These are phyloP conservation scores for Tragopan temminckii DNA, from an alignment of 2,797 vertebrate species.

Conservation along the genomic window DNA sequence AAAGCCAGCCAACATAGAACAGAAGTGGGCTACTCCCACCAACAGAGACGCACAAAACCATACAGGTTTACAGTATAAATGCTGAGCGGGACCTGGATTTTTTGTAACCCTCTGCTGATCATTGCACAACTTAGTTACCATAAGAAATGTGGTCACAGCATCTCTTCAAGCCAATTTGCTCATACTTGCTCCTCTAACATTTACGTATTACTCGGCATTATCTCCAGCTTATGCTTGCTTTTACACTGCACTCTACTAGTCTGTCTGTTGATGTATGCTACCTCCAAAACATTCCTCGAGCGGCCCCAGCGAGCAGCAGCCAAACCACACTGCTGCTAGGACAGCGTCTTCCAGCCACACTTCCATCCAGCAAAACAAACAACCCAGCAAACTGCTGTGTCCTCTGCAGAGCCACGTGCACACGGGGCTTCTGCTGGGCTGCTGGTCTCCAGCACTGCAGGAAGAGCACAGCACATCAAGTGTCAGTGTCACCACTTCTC, in stretches of 20 bases:
- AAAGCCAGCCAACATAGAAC: background rate
- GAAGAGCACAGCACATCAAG: background rate
- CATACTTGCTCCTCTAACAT: background rate
- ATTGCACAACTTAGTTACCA: background rate
- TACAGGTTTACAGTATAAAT: background rate
- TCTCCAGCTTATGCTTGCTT: background rate
- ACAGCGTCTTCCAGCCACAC: background rate
- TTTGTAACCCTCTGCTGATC: background rate
- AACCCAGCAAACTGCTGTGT: background rate
- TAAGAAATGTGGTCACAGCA: background rate
- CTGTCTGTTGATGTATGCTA: background rate
- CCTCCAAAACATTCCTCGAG: background rate
- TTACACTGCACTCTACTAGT: background rate
- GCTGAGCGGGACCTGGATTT: background rate
- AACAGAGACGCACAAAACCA: background rate
- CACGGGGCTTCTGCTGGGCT: background rate
- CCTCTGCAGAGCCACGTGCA: background rate
- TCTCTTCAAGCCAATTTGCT: background rate
- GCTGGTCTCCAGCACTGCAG: accelerated
- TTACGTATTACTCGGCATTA: background rate
- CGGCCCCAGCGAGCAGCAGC: background rate
- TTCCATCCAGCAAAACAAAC: background rate
- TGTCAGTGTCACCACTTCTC: background rate
- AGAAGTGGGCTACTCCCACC: background rate
- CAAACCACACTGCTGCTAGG: background rate